These are phyloP conservation scores for Lathronympha strigana DNA, from an alignment of 2,888 invertebrate species.

Conservation along the genomic window DNA sequence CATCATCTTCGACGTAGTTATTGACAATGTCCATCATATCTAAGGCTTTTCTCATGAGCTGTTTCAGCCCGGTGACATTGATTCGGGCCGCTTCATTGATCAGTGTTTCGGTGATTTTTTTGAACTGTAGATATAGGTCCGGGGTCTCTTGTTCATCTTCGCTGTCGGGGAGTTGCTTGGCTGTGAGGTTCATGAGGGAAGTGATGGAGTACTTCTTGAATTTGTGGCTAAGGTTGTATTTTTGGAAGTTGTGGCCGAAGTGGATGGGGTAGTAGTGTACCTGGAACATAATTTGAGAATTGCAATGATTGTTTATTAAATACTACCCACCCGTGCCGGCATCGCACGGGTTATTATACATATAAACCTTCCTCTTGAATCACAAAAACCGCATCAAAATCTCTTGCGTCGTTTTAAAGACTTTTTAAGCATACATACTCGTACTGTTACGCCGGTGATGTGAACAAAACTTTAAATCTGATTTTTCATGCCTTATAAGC, in stretches of 20 bases:
- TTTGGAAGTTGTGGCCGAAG: conserved; percentile 50
- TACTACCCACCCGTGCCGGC: too few relatives aligned
- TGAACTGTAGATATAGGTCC: conserved; percentile 60
- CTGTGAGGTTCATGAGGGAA: conserved; percentile 48
- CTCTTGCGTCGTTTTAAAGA: too few relatives aligned
- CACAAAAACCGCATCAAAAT: too few relatives aligned
- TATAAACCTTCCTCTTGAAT: too few relatives aligned
- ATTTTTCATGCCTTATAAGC: too few relatives aligned
- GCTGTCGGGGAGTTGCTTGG: conserved; percentile 41
- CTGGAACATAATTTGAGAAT: conserved; percentile 44
- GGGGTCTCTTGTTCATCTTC: conserved; percentile 19
- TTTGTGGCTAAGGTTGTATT: conserved; percentile 49
- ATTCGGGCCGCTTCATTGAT: conserved; percentile 54
- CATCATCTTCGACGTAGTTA: conserved; percentile 49
- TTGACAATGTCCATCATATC: conserved; percentile 62
- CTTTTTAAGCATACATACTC: too few relatives aligned
- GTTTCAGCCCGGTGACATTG: conserved; percentile 52
- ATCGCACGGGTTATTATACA: too few relatives aligned
- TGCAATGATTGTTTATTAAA: not conserved
- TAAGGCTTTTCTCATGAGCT: conserved; percentile 58
- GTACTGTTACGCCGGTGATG: too few relatives aligned
- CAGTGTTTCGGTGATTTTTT: conserved; percentile 58
- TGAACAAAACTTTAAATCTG: too few relatives aligned
- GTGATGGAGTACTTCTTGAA: conserved; percentile 57
- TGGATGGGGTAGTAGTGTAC: conserved; percentile 63